Conservation (phyloP, 2,888 invertebrate species). For the Aphelenchoides bicaudatus region DNA sequence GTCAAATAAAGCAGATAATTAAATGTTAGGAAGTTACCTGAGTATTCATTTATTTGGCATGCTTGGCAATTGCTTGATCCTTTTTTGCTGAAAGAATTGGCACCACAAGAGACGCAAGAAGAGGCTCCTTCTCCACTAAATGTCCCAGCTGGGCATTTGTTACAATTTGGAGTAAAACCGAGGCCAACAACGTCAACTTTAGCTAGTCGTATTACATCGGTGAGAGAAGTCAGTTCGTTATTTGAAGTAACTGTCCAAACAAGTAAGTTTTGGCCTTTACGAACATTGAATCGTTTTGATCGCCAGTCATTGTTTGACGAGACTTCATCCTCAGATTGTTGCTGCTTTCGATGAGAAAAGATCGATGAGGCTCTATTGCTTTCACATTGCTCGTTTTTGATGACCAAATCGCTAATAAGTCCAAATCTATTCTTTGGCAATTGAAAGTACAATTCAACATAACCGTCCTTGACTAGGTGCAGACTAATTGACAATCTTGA, state of each 20-base stretch:
- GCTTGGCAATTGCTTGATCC: slow-evolving; percentile 63
- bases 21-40: slow-evolving; percentile 42
- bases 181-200: slow-evolving; percentile 60
- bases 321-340: slow-evolving; percentile 21
- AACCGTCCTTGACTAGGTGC: slow-evolving; percentile 66
- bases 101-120: slow-evolving; percentile 64
- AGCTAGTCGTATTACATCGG: slow-evolving; percentile 51
- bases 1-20: too few species aligned
- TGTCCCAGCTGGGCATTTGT: slow-evolving; percentile 61
- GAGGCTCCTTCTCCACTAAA: slow-evolving; percentile 61
- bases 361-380: slow-evolving; percentile 19
- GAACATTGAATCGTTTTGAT: slow-evolving; percentile 58
- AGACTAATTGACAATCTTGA: slow-evolving; percentile 65
- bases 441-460: slow-evolving; percentile 64
- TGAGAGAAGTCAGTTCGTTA: slow-evolving; percentile 51
- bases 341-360: background rate
- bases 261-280: slow-evolving; percentile 65
- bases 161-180: slow-evolving; percentile 66
- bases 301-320: slow-evolving; percentile 39
- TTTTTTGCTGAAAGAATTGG: slow-evolving; percentile 63
- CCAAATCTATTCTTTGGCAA: slow-evolving; percentile 44
- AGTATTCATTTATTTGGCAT: slow-evolving; percentile 61
- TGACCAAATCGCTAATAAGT: slow-evolving; percentile 30
- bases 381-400: slow-evolving; percentile 59
- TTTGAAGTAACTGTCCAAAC: slow-evolving; percentile 66